These are phyloP conservation scores for Apaloderma vittatum DNA, from an alignment of 2,113 vertebrate genomes.

Conservation along the genomic window DNA sequence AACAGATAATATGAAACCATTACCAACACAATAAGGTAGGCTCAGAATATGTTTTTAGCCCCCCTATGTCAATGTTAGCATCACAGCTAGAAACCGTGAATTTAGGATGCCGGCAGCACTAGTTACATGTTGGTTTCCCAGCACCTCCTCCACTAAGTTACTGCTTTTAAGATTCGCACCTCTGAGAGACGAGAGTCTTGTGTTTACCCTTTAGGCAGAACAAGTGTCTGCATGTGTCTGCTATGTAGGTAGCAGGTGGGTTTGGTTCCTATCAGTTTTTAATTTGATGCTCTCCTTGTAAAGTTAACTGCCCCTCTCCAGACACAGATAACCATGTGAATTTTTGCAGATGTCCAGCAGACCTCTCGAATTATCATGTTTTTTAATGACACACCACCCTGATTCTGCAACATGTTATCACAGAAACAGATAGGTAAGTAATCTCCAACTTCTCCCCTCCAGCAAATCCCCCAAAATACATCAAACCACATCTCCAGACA, in stretches of 20 bases:
- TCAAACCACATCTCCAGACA: background rate
- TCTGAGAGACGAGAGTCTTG: background rate
- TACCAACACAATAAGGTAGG: background rate
- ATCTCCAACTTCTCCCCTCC: background rate
- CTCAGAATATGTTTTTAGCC: background rate
- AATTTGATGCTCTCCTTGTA: background rate
- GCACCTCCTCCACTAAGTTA: background rate
- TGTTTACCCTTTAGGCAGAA: conserved; percentile 60
- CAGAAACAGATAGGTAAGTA: background rate
- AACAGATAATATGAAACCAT: background rate
- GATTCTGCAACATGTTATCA: background rate
- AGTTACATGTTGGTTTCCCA: background rate
- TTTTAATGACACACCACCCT: background rate
- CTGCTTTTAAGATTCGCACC: background rate
- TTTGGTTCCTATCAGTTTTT: background rate
- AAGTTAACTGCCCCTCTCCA: background rate
- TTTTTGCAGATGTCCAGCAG: background rate
- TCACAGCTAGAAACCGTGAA: background rate
- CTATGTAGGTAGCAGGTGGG: background rate
- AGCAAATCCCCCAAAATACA: background rate
- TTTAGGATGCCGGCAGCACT: background rate
- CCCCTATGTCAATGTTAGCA: background rate
- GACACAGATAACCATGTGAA: background rate
- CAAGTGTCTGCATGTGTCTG: background rate
- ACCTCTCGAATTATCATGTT: background rate